Evolutionary conservation across 2,113 vertebrate species (phyloP).

Genomic region (Carollia perspicillata): DNA sequence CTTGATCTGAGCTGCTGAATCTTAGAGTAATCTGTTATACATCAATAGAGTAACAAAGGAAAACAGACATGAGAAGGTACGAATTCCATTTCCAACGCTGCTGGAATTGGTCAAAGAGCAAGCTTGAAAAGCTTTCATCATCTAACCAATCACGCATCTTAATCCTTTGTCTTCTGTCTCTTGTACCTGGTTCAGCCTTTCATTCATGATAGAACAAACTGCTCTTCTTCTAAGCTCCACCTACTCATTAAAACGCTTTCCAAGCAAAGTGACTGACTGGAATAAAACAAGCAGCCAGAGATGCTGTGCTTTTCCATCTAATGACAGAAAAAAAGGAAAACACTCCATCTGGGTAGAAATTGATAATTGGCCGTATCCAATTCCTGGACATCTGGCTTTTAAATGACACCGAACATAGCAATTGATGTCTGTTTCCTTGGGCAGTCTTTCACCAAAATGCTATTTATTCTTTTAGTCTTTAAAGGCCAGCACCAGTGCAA

Average conservation of each 20-base stretch:
- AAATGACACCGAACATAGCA: conserved; percentile 46
- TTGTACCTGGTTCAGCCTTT: neutral
- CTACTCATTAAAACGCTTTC: conserved; percentile 35
- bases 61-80: neutral
- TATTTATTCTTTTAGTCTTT: conserved; percentile 37
- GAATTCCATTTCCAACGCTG: neutral
- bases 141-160: neutral
- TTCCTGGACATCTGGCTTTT: conserved; percentile 66
- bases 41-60: neutral
- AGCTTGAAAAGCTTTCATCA: neutral
- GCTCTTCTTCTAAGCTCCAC: neutral
- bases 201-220: neutral
- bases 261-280: neutral
- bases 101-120: neutral
- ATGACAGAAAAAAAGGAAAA: conserved; percentile 43
- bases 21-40: neutral
- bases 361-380: conserved; percentile 60
- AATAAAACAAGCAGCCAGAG: conserved; percentile 22
- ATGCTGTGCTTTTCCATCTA: conserved; percentile 40
- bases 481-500: neutral
- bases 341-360: conserved; percentile 58
- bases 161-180: neutral
- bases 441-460: conserved; percentile 36
- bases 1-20: conserved; percentile 17
- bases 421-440: conserved; percentile 42